Evolutionary conservation across 2,797 vertebrate species (phyloP).

Genomic region (Argyrosomus regius): DNA sequence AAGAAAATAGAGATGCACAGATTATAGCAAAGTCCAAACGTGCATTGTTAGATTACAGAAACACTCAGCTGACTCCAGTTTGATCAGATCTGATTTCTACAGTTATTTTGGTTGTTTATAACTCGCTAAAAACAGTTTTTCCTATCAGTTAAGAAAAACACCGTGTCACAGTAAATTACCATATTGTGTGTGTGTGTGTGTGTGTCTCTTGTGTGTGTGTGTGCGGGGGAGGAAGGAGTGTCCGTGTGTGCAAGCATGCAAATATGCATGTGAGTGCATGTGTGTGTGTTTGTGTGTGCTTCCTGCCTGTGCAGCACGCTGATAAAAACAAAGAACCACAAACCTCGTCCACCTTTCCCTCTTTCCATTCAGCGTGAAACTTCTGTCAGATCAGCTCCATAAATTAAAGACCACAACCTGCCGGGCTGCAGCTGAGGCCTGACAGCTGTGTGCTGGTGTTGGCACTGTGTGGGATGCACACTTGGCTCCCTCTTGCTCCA

Average conservation of each 20-base stretch:
- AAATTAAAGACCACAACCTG: slow-evolving; percentile 80
- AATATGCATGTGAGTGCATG: slow-evolving; percentile 25
- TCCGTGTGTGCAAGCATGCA: slow-evolving; percentile 43
- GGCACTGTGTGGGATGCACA: slow-evolving; percentile 15
- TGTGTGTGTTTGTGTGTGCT: slow-evolving; percentile 64
- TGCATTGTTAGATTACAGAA: background rate
- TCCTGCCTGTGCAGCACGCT: slow-evolving; percentile 78
- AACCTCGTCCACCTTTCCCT: slow-evolving; percentile 64
- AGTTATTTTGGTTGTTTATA: background rate
- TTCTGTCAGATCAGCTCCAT: slow-evolving; percentile 61
- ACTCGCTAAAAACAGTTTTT: background rate
- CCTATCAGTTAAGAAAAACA: slow-evolving; percentile 1
- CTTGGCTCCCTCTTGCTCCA: slow-evolving; percentile 8
- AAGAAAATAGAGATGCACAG: slow-evolving; percentile 57
- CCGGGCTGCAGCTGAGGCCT: slow-evolving; percentile 54
- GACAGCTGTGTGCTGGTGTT: slow-evolving; percentile 52
- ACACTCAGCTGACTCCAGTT: background rate
- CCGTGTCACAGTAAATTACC: slow-evolving; percentile 20
- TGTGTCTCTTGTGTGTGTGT: slow-evolving; percentile 3
- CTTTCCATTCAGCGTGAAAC: slow-evolving; percentile 64
- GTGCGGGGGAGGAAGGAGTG: slow-evolving; percentile 19
- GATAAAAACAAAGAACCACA: slow-evolving; percentile 82
- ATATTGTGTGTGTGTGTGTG: slow-evolving; percentile 3
- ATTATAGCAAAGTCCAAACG: slow-evolving; percentile 54
- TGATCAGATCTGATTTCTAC: background rate